Conservation (phyloP, 2,797 vertebrate genomes). For the Gambusia yucatana region DNA sequence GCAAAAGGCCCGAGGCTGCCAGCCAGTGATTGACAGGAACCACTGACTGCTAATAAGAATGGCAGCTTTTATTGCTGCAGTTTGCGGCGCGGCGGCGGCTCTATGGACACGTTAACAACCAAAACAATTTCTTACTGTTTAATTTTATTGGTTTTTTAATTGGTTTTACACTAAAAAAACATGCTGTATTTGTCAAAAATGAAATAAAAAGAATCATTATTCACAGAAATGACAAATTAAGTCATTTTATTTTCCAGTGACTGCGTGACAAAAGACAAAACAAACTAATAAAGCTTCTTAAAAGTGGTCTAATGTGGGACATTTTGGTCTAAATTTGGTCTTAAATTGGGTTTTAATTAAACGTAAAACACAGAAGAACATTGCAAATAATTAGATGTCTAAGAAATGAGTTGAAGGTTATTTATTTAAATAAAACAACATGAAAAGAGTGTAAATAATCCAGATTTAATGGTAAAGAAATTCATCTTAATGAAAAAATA, state of each 20-base stretch:
- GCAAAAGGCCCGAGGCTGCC: slow-evolving; percentile 47
- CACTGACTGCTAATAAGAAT: slow-evolving; percentile 46
- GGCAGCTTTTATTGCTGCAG: slow-evolving; percentile 44
- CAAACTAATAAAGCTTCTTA: not conserved
- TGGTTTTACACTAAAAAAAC: too few relatives aligned
- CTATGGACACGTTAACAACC: not conserved
- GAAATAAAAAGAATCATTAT: not conserved
- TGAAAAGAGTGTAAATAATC: not conserved
- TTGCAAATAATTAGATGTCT: not conserved
- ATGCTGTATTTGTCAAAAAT: not conserved
- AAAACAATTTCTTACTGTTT: not conserved
- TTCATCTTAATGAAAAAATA: not conserved
- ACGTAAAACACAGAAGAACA: not conserved
- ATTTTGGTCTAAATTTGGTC: not conserved
- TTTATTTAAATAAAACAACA: not conserved
- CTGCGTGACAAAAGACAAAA: not conserved
- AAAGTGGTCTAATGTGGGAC: not conserved
- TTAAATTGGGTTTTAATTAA: not conserved
- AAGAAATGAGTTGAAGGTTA: not conserved
- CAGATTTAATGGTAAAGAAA: not conserved
- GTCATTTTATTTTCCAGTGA: not conserved
- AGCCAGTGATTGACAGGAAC: slow-evolving; percentile 61
- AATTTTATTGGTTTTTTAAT: not conserved
- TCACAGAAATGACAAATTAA: not conserved
- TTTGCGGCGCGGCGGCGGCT: not conserved